phyloP scores from a whole-genome alignment of 2,113 vertebrate species.

The Takifugu bimaculatus region DNA sequence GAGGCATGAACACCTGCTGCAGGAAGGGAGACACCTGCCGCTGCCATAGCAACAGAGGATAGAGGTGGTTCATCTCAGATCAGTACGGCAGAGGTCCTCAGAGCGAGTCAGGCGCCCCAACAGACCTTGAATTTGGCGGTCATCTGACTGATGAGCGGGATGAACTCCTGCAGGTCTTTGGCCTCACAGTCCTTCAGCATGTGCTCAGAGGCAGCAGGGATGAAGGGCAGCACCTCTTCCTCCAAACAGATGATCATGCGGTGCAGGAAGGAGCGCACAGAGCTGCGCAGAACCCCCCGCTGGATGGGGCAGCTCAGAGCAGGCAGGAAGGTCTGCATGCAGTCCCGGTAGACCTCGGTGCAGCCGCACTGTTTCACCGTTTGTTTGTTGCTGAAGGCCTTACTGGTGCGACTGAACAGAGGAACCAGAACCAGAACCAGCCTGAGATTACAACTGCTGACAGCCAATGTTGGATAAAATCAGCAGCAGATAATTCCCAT shows the following conservation, averaged over 20 bases:
- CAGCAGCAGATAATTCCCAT: too few relatives aligned
- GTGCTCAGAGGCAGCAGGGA: constrained; percentile 92
- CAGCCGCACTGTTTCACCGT: constrained; percentile 97
- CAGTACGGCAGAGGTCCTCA: background rate
- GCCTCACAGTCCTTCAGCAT: constrained; percentile 99
- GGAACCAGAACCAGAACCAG: background rate
- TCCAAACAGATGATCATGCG: constrained; percentile 99
- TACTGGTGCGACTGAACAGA: constrained; percentile 88
- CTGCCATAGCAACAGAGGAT: constrained; percentile 58
- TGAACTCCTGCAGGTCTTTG: constrained; percentile 97
- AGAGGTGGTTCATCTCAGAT: too few relatives aligned
- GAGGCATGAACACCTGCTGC: constrained; percentile 97
- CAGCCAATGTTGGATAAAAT: too few relatives aligned
- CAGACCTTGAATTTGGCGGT: constrained; percentile 93
- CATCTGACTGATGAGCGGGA: constrained; percentile 98
- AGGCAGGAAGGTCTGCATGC: constrained; percentile 90
- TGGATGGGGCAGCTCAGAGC: constrained; percentile 93
- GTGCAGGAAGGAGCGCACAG: constrained; percentile 95
- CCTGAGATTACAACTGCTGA: background rate
- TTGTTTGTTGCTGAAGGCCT: constrained; percentile 99
- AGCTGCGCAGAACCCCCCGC: constrained; percentile 85
- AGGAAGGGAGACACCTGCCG: constrained; percentile 94
- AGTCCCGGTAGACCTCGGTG: constrained; percentile 94
- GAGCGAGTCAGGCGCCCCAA: background rate
- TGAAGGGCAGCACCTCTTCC: constrained; percentile 95